Base-by-base conservation (phyloP, 2,113 vertebrate species). In the Pitta sordida region DNA sequence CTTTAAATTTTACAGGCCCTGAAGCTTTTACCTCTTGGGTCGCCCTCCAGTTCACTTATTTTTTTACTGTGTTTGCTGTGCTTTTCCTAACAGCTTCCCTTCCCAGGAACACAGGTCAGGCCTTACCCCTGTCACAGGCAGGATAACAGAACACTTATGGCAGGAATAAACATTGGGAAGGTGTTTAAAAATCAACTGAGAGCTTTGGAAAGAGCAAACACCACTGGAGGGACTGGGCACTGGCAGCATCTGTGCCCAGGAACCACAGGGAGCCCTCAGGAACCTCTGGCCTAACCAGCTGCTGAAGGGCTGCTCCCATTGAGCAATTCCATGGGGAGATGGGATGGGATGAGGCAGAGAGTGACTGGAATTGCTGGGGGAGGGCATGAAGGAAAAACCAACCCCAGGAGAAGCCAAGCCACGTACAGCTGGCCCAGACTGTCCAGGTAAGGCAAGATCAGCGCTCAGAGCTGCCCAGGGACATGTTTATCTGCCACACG, bases 271-370 rank as follows among this genome's bases (percentile, higher is more conserved):
- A 76, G 6, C 39, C 8, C 59, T 9, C n/a, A 29, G 86, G 13
- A 73, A 92, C 93, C 94, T 92, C 91, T 90, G 75, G 14, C 93
- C 94, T 91, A 5, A 36, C 56, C 82, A 85, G 89, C 90, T 85
- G 88, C 89, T 71, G n/a, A 11, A 67, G 43, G 3, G 24, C 44
- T 65, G 77, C 39, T 58, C 34, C 53, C 32, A 39, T 87, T 93
- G 95, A 83, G 91, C 26, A 96, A 95, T 39, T 51, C 86, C 82
- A 14, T 4, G 4, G 82, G 87, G 94, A 88, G 60, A 49, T 0
- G 36, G n/a, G 26, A 16, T 10, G 60, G 82, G 41, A 71, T 2
- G 7, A 1, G 1, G 68, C 49, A 68, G 36, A 86, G 55, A 71
- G 53, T 0, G 1, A 23, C 39, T 26, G 55, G 41, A 90, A 59